Conservation (phyloP, 2,888 invertebrate genomes). For the Venustoraphidia nigricollis region DNA sequence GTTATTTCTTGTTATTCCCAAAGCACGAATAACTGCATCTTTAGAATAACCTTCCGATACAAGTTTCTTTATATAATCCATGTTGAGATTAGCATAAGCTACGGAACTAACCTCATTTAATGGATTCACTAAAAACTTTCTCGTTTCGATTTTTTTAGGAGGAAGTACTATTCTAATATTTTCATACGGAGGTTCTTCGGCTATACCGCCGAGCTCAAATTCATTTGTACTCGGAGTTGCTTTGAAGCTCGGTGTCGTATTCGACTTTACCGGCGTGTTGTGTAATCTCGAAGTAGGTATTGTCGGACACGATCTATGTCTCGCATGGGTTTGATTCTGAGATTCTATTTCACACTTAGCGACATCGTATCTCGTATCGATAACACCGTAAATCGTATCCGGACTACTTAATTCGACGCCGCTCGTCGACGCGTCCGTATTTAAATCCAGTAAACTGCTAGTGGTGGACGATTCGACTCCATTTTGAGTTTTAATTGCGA, state of each 20-base stretch:
- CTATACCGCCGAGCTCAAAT: conserved; percentile 9
- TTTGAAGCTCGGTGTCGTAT: conserved; percentile 40
- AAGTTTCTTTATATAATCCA: conserved; percentile 78
- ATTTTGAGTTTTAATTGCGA: not conserved
- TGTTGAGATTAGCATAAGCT: conserved; percentile 75
- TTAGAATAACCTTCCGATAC: conserved; percentile 83
- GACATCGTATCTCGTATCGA: conserved; percentile 44
- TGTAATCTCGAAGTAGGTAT: conserved; percentile 12
- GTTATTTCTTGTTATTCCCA: conserved; percentile 86
- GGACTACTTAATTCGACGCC: conserved; percentile 41
- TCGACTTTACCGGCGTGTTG: conserved; percentile 36
- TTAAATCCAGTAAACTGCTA: conserved; percentile 7
- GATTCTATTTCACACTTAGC: conserved; percentile 20
- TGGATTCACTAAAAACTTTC: conserved; percentile 17
- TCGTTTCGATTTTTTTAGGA: conserved; percentile 14
- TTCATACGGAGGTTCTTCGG: conserved; percentile 16
- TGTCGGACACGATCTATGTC: conserved; percentile 3
- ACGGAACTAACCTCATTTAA: conserved; percentile 27
- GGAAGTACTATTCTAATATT: conserved; percentile 21
- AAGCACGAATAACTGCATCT: conserved; percentile 78
- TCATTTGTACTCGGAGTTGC: conserved; percentile 14
- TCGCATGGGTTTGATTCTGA: conserved; percentile 14
- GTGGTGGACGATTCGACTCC: not conserved
- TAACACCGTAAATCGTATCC: conserved; percentile 55
- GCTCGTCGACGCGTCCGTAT: not conserved